Percentiles rank a stretch among this genome's conserved stretches.
Evolutionary conservation across 35 echinoderm and acorn worm genomes (phyloP).

Genomic region (Lytechinus variegatus): DNA sequence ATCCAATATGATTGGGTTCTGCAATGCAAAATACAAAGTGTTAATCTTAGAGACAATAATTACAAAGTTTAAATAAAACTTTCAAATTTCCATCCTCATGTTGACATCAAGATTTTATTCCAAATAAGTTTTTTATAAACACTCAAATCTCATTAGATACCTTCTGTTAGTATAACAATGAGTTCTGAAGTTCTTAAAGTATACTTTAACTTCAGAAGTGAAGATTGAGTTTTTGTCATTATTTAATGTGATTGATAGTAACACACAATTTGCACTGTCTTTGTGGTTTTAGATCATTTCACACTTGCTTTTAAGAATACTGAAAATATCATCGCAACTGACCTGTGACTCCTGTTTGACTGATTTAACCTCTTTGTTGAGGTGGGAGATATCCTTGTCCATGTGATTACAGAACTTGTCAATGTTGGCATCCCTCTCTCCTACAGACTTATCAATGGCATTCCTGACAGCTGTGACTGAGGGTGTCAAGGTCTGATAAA

Average conservation of each 20-base stretch:
- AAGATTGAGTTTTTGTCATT: no score
- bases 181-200: no score
- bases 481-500: slow-evolving; percentile 90
- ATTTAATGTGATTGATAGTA: no score
- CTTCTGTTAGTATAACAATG: no score
- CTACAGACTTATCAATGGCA: slow-evolving; percentile 93
- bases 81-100: background rate
- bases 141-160: background rate
- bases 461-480: slow-evolving; percentile 87
- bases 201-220: no score
- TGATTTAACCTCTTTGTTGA: slow-evolving; percentile 91
- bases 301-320: no score
- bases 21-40: background rate
- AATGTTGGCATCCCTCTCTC: slow-evolving; percentile 93
- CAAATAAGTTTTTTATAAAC: background rate
- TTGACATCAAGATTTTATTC: no score
- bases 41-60: background rate
- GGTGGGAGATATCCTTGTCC: slow-evolving; percentile 92
- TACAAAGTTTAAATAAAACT: background rate
- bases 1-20: slow-evolving; percentile 97
- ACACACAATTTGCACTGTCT: no score
- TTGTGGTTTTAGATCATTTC: no score
- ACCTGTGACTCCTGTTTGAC: slow-evolving; percentile 99
- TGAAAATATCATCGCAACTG: background rate
- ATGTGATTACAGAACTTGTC: slow-evolving; percentile 99